phyloP scores from a whole-genome alignment of 2,888 invertebrate genomes.

The Chirona hameri region DNA sequence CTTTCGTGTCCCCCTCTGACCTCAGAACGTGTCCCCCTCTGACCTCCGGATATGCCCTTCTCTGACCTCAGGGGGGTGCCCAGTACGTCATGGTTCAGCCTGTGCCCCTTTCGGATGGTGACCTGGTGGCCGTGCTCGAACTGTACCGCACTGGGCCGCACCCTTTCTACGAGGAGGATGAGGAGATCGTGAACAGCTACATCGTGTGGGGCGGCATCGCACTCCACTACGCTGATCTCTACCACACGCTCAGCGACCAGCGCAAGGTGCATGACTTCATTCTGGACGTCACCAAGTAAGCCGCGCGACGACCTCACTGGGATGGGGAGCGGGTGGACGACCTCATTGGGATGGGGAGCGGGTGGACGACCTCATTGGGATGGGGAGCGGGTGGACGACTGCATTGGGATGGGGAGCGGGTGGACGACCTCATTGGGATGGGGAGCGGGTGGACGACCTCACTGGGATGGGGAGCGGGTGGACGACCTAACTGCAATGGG shows the following conservation, averaged over 20 bases:
- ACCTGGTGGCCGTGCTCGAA: slow-evolving; percentile 64
- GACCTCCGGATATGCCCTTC: neutral
- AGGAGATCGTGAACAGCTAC: slow-evolving; percentile 63
- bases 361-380: too few relatives aligned
- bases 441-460: too few relatives aligned
- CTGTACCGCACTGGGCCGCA: slow-evolving; percentile 56
- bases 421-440: too few relatives aligned
- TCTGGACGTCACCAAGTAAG: slow-evolving; percentile 72
- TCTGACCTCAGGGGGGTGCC: slow-evolving; percentile 35
- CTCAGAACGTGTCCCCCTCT: too few relatives aligned
- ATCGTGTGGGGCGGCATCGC: slow-evolving; percentile 67
- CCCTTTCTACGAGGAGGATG: slow-evolving; percentile 54
- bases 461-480: too few relatives aligned
- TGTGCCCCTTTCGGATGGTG: slow-evolving; percentile 56
- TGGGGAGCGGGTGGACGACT: too few relatives aligned
- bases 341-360: too few relatives aligned
- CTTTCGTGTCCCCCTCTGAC: neutral
- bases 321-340: too few relatives aligned
- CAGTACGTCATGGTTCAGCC: slow-evolving; percentile 36
- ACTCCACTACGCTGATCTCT: slow-evolving; percentile 65
- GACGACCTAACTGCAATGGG: too few relatives aligned
- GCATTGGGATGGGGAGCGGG: too few relatives aligned
- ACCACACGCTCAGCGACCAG: slow-evolving; percentile 65
- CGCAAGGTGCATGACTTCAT: slow-evolving; percentile 71
- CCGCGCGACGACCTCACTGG: too few relatives aligned